These are phyloP conservation scores for Dunckerocampus dactyliophorus DNA, from an alignment of 2,113 vertebrate species.

Conservation along the genomic window DNA sequence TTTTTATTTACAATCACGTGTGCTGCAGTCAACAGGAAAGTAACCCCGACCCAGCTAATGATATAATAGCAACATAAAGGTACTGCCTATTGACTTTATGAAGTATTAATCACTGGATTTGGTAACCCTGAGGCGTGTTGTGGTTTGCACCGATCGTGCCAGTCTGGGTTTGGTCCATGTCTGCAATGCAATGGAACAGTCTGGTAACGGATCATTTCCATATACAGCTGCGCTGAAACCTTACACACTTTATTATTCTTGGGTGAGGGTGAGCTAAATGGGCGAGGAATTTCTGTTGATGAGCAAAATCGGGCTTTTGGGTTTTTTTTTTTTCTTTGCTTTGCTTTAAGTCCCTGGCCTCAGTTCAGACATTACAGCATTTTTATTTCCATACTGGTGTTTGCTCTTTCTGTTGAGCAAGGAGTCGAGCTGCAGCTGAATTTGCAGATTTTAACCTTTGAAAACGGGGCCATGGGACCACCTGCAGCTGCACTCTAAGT, in stretches of 20 bases:
- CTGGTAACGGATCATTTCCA: slow-evolving; percentile 46
- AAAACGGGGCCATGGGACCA: slow-evolving; percentile 36
- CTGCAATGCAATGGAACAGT: slow-evolving; percentile 46
- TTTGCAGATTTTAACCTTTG: slow-evolving; percentile 54
- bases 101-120: slow-evolving; percentile 8
- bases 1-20: slow-evolving; percentile 38
- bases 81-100: slow-evolving; percentile 19
- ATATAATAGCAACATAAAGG: slow-evolving; percentile 26
- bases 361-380: slow-evolving; percentile 50
- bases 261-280: slow-evolving; percentile 45
- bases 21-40: slow-evolving; percentile 11
- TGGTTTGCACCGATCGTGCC: slow-evolving; percentile 37
- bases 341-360: slow-evolving; percentile 35
- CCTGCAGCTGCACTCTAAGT: slow-evolving; percentile 38
- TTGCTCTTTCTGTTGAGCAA: slow-evolving; percentile 33
- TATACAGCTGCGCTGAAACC: slow-evolving; percentile 51
- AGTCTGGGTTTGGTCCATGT: slow-evolving; percentile 44
- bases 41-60: slow-evolving; percentile 16
- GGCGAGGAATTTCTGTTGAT: slow-evolving; percentile 62
- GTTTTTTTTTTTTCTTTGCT: slow-evolving; percentile 32
- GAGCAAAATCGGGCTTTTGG: slow-evolving; percentile 39
- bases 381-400: slow-evolving; percentile 64
- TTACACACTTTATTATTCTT: slow-evolving; percentile 66
- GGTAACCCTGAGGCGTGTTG: slow-evolving; percentile 28
- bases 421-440: slow-evolving; percentile 44